These are phyloP conservation scores for Trichogramma dendrolimi DNA, from an alignment of 2,888 invertebrate genomes.

Conservation along the genomic window DNA sequence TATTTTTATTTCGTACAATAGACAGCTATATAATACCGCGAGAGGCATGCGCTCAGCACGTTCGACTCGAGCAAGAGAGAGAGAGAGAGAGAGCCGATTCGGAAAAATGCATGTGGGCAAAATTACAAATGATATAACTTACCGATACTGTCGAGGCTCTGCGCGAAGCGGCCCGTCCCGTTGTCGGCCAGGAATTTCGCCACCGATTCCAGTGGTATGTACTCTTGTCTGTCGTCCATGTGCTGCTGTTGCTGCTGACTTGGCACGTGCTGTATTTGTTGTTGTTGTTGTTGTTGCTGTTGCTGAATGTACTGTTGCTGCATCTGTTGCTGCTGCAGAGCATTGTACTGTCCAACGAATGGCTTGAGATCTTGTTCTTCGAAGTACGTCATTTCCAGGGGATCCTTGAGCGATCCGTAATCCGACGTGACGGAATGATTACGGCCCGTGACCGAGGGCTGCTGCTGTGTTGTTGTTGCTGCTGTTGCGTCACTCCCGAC, in stretches of 20 bases:
- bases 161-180: slow-evolving; percentile 24
- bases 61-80: too few species aligned
- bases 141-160: slow-evolving; percentile 36
- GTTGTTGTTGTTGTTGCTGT: neutral
- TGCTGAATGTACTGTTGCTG: neutral
- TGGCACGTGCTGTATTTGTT: slow-evolving; percentile 24
- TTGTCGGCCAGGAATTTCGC: slow-evolving; percentile 42
- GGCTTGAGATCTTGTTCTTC: slow-evolving; percentile 21
- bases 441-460: neutral
- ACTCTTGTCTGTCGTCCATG: slow-evolving; percentile 43
- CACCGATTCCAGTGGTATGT: slow-evolving; percentile 46
- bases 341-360: neutral
- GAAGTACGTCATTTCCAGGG: slow-evolving; percentile 7
- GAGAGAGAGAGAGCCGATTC: too few species aligned
- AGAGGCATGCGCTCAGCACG: too few species aligned
- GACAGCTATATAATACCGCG: too few species aligned
- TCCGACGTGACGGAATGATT: slow-evolving; percentile 21
- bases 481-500: slow-evolving; percentile 6
- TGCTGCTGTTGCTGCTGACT: slow-evolving; percentile 9
- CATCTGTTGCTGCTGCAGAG: too few species aligned
- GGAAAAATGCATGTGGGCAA: too few species aligned
- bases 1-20: too few species aligned
- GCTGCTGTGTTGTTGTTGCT: neutral
- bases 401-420: slow-evolving; percentile 22
- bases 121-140: slow-evolving; percentile 13